These are phyloP conservation scores for Strongylocentrotus purpuratus DNA, from an alignment of 35 echinoderm and acorn worm genomes.

Conservation along the genomic window DNA sequence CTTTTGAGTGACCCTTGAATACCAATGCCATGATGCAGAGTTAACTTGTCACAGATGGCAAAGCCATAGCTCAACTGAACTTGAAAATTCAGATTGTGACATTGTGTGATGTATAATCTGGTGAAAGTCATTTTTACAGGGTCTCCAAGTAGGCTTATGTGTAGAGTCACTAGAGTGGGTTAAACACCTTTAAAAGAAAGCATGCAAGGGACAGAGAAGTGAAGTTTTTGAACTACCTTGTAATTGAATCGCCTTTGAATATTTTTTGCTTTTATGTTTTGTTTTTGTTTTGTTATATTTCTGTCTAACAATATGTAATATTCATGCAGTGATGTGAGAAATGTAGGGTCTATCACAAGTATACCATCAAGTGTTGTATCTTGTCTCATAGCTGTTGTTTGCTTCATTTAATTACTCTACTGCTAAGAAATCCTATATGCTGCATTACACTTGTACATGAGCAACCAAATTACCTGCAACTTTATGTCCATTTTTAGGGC, in stretches of 20 bases:
- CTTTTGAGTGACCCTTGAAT: slow-evolving; percentile 10
- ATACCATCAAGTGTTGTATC: too few species aligned
- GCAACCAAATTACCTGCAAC: too few species aligned
- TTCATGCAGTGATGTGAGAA: neutral
- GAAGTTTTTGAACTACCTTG: too few species aligned
- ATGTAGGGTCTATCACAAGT: too few species aligned
- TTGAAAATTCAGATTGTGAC: neutral
- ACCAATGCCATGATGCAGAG: neutral
- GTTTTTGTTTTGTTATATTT: too few species aligned
- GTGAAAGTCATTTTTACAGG: neutral
- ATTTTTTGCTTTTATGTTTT: neutral
- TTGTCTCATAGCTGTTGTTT: too few species aligned
- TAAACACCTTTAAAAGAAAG: neutral
- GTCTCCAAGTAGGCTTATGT: too few species aligned
- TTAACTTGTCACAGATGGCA: neutral
- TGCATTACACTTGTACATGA: too few species aligned
- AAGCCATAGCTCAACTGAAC: neutral
- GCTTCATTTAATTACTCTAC: too few species aligned
- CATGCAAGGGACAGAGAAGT: neutral
- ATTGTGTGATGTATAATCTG: neutral
- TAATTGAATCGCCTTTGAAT: neutral
- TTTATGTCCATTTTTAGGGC: too few species aligned
- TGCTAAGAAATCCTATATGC: too few species aligned
- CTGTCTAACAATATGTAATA: too few species aligned
- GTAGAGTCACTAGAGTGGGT: neutral